A percentile compares a stretch with the other conserved stretches of the same genome.
Evolutionary conservation across 2,888 invertebrate species (phyloP).

Genomic region (Copidosoma aretas): DNA sequence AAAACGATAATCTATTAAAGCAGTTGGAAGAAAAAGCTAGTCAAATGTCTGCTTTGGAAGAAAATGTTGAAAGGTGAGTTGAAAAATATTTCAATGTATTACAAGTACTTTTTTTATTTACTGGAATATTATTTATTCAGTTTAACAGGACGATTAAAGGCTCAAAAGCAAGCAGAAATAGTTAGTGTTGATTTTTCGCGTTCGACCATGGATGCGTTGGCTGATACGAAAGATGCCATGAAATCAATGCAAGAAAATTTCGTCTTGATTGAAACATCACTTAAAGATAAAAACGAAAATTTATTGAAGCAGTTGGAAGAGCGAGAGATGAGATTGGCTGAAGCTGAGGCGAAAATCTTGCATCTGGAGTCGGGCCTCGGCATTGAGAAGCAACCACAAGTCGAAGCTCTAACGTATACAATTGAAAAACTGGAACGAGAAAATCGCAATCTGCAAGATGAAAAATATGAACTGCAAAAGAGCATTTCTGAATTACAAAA

Average conservation of each 20-base stretch:
- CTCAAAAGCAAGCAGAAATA: slow-evolving; percentile 50
- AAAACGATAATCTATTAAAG: slow-evolving; percentile 67
- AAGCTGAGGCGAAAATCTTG: slow-evolving; percentile 53
- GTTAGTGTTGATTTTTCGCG: slow-evolving; percentile 54
- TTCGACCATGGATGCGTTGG: slow-evolving; percentile 71
- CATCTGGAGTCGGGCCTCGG: slow-evolving; percentile 54
- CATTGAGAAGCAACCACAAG: slow-evolving; percentile 45
- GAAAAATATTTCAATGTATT: not conserved
- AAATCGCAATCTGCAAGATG: slow-evolving; percentile 53
- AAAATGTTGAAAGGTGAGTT: slow-evolving; percentile 63
- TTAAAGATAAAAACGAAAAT: slow-evolving; percentile 72
- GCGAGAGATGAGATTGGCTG: slow-evolving; percentile 65
- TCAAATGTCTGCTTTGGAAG: slow-evolving; percentile 67
- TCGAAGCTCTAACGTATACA: slow-evolving; percentile 51
- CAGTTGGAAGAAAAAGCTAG: slow-evolving; percentile 68
- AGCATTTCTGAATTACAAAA: slow-evolving; percentile 54
- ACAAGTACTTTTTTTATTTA: slow-evolving; percentile 15
- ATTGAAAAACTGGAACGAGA: slow-evolving; percentile 50
- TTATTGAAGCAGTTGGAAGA: slow-evolving; percentile 67
- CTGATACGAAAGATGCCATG: slow-evolving; percentile 82
- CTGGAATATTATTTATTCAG: slow-evolving; percentile 42
- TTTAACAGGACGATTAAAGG: slow-evolving; percentile 48
- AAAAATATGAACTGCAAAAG: slow-evolving; percentile 57
- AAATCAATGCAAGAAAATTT: slow-evolving; percentile 81
- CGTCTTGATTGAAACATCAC: slow-evolving; percentile 72